Evolutionary conservation across 2,113 vertebrate genomes (phyloP).

Genomic region (Brachypodius melanocephalos): DNA sequence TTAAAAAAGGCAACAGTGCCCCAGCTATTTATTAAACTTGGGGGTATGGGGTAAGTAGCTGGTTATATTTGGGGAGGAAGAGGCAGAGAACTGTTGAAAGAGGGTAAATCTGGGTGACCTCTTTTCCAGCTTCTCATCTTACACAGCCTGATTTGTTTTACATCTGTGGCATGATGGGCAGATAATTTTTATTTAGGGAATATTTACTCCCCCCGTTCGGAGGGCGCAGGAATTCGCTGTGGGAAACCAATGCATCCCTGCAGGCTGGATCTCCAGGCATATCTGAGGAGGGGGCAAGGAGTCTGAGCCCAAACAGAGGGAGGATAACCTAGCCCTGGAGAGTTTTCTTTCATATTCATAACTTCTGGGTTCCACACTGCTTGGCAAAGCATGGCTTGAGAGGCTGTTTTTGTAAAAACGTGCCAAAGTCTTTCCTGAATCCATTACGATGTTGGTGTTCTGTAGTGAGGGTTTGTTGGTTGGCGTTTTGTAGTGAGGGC

Average conservation of each 20-base stretch:
- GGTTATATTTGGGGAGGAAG: background rate
- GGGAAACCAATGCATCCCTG: accelerated
- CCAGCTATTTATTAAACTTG: background rate
- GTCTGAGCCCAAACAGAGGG: background rate
- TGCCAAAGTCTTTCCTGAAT: background rate
- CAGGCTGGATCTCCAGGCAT: background rate
- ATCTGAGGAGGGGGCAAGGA: background rate
- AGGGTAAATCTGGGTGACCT: background rate
- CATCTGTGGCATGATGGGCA: accelerated
- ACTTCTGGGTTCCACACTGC: background rate
- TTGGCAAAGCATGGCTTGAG: background rate
- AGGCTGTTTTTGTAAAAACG: background rate
- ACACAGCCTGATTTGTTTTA: background rate
- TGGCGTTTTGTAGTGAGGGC: background rate
- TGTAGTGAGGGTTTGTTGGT: accelerated
- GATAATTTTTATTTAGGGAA: background rate
- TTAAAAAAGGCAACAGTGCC: background rate
- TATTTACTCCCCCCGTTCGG: background rate
- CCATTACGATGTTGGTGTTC: background rate
- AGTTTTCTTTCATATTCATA: background rate
- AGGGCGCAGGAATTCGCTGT: accelerated
- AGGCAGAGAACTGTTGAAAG: background rate
- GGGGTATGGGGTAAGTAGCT: background rate
- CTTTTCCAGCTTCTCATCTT: background rate
- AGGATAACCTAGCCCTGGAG: background rate